Evolutionary conservation across 2,113 vertebrate species (phyloP), one percentile per base, ranked within the genome.

Genomic region (Periophthalmodon schlosseri): DNA sequence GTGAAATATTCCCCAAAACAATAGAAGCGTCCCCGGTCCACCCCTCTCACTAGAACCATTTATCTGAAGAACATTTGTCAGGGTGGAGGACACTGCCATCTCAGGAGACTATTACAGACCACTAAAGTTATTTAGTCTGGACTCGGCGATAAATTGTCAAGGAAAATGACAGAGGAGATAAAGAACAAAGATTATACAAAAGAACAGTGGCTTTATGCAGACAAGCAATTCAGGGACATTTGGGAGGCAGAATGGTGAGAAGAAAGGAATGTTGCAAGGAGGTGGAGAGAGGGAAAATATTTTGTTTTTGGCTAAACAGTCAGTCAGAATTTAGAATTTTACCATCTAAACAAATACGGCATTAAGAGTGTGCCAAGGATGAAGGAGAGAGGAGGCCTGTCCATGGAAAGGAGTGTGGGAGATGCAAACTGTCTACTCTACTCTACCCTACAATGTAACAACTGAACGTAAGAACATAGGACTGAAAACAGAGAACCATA

Each of bases 281-380:
- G 87, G 84, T 83, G 74, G 78, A 73, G 76, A 84, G 76, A 82
- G 82, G 78, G 70, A 66, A 77, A 84, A 84, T 86, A 70, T 44
- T 82, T 77, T 49, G 64, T 74, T 86, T 83, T 91, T 85, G 84
- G 88, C 87, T 75, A 69, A 88, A 87, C 64, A 39, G 15, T 0
- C 74, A 79, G 83, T 81, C 70, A 83, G 75, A 71, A 80, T 86
- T 89, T 83, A 81, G 78, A 85, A 90, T 80, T 84, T 70, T 82
- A 86, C 77, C 88, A 90, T 88, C 78, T 81, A 90, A 90, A 90
- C 81, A 91, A 90, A 89, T 76, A 86, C 87, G 84, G 79, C 88
- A 90, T 90, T 91, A 90, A 87, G 80, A 84, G 69, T 47, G 70
- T 90, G 85, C 86, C 85, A 87, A 90, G 83, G 73, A 78, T 67